Percentiles rank a stretch among this genome's conserved stretches.
Conservation (phyloP, 23 tunicate species). For the Trididemnum miniatum region DNA sequence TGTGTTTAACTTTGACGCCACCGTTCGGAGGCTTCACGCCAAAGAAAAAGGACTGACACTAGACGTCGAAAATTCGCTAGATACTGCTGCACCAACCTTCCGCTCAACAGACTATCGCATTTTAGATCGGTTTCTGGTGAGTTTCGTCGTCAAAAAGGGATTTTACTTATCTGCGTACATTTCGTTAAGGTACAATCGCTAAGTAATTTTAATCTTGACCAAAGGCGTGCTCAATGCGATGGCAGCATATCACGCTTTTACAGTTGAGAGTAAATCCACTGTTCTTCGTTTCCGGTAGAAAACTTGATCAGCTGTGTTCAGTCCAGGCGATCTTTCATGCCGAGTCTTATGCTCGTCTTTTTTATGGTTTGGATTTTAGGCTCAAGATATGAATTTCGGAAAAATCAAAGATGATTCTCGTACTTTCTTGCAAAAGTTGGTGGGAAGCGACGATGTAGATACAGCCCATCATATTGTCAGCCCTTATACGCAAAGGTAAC, state of each 20-base stretch:
- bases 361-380: no score
- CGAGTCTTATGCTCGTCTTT: no score
- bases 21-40: conserved; percentile 52
- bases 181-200: no score
- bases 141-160: no score
- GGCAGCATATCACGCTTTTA: no score
- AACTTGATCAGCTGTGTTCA: no score
- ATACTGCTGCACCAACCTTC: background rate
- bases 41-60: conserved; percentile 37
- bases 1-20: conserved; percentile 69
- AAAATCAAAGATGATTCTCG: background rate
- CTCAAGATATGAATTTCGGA: background rate
- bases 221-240: no score
- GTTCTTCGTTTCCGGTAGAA: no score
- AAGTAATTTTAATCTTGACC: no score
- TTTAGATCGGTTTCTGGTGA: conserved; percentile 66
- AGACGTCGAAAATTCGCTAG: background rate
- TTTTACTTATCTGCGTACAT: no score
- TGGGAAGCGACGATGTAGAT: conserved; percentile 47
- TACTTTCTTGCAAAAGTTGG: conserved; percentile 69
- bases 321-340: no score
- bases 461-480: conserved; percentile 52
- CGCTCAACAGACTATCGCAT: conserved; percentile 36
- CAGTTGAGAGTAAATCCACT: no score
- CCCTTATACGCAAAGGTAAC: conserved; percentile 83